Evolutionary conservation across 2,888 invertebrate genomes (phyloP).

Genomic region (Eupithecia centaureata): DNA sequence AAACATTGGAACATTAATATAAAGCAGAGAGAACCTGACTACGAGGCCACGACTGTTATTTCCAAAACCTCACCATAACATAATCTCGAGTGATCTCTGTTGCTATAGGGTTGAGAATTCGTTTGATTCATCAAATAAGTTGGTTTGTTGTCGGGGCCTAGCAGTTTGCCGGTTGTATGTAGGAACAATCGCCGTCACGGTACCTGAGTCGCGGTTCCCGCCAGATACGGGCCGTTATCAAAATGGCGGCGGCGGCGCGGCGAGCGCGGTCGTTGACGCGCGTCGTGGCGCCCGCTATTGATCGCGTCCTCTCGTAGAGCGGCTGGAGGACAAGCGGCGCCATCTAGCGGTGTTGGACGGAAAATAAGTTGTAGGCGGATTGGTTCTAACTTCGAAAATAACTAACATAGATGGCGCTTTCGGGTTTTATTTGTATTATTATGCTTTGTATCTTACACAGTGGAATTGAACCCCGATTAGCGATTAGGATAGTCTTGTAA

Average conservation of each 20-base stretch:
- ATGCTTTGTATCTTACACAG: neutral
- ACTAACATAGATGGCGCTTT: constrained; percentile 67
- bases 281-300: constrained; percentile 58
- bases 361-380: constrained; percentile 29
- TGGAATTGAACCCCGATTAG: neutral
- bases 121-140: neutral
- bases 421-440: constrained; percentile 1
- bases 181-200: constrained; percentile 40
- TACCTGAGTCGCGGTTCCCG: constrained; percentile 39
- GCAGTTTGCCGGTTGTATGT: constrained; percentile 15
- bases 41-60: neutral
- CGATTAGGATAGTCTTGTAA: no score
- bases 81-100: neutral
- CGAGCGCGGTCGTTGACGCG: constrained; percentile 77
- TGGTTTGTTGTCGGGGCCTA: neutral
- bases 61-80: neutral
- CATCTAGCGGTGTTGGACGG: constrained; percentile 56
- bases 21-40: neutral
- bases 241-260: constrained; percentile 72
- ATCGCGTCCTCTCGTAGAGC: constrained; percentile 47
- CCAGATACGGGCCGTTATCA: constrained; percentile 71
- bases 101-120: neutral
- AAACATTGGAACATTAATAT: constrained; percentile 8
- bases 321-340: constrained; percentile 53
- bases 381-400: no score